A percentile compares a stretch with the other conserved stretches of the same genome.
phyloP scores from a whole-genome alignment of 2,113 vertebrate genomes.

The Poeciliopsis turrubarensis region DNA sequence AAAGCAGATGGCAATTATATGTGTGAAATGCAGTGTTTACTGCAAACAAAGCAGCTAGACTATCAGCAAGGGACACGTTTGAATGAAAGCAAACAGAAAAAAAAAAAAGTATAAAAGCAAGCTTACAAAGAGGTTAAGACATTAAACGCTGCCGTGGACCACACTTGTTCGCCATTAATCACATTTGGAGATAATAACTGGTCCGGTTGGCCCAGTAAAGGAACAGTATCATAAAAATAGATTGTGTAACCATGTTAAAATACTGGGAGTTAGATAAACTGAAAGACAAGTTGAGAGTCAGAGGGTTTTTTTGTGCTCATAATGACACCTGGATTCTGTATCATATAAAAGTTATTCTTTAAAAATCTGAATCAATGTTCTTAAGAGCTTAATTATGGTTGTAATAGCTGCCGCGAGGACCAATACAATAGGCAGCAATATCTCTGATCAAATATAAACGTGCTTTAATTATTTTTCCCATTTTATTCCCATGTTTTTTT shows the following conservation, averaged over 20 bases:
- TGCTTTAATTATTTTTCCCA: no score
- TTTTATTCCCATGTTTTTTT: no score
- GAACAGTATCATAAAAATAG: background rate
- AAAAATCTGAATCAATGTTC: background rate
- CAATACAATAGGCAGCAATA: no score
- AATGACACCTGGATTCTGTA: background rate
- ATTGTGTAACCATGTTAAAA: background rate
- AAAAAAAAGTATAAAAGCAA: background rate
- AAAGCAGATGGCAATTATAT: constrained; percentile 45
- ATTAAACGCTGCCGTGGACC: background rate
- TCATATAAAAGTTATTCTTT: background rate
- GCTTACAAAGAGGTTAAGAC: background rate
- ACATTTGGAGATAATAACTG: background rate
- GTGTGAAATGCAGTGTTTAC: constrained; percentile 38
- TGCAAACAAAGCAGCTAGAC: constrained; percentile 7
- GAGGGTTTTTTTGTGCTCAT: background rate
- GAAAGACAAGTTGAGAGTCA: background rate
- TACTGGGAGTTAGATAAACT: background rate
- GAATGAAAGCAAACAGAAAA: constrained; percentile 2
- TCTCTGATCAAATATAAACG: no score
- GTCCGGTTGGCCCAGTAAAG: background rate
- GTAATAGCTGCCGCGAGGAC: background rate
- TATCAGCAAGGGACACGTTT: constrained; percentile 20
- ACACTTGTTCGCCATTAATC: background rate
- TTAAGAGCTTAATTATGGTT: background rate